A percentile compares a stretch with the other conserved stretches of the same genome.
phyloP scores from a whole-genome alignment of 2,113 vertebrate genomes.

The Trematocara macrostoma region DNA sequence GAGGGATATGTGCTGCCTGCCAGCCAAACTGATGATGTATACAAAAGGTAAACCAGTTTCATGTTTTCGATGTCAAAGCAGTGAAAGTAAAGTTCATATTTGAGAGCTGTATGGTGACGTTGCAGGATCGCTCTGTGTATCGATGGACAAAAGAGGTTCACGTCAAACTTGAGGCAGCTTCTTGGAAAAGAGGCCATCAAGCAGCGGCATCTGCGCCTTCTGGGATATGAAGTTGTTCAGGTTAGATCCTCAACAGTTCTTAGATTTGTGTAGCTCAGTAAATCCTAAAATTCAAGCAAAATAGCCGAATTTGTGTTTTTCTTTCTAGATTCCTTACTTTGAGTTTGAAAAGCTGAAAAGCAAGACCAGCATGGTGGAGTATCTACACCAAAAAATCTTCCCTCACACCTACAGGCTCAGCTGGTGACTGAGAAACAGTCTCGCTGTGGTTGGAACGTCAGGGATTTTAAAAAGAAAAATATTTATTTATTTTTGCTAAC shows the following conservation, averaged over 20 bases:
- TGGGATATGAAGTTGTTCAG: constrained; percentile 91
- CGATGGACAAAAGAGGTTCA: constrained; percentile 83
- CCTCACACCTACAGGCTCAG: constrained; percentile 67
- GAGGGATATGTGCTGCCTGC: constrained; percentile 83
- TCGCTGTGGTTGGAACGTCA: background rate
- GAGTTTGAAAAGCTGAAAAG: constrained; percentile 75
- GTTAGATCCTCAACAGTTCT: constrained; percentile 43
- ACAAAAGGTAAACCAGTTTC: constrained; percentile 72
- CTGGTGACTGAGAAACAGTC: constrained; percentile 51
- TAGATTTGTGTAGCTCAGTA: background rate
- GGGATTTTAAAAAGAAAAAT: background rate
- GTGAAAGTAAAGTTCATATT: background rate
- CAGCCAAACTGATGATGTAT: constrained; percentile 68
- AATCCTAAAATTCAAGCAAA: background rate
- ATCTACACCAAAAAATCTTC: constrained; percentile 88
- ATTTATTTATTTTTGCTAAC: background rate
- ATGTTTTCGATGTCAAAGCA: background rate
- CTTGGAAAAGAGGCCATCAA: constrained; percentile 87
- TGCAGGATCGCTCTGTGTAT: constrained; percentile 85
- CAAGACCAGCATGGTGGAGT: constrained; percentile 70
- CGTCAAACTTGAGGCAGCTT: constrained; percentile 70
- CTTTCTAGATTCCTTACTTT: constrained; percentile 82
- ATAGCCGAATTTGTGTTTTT: background rate
- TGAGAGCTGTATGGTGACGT: background rate
- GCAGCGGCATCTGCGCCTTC: constrained; percentile 83